Conservation (phyloP, 2,113 vertebrate genomes). For the Aphelocoma coerulescens region DNA sequence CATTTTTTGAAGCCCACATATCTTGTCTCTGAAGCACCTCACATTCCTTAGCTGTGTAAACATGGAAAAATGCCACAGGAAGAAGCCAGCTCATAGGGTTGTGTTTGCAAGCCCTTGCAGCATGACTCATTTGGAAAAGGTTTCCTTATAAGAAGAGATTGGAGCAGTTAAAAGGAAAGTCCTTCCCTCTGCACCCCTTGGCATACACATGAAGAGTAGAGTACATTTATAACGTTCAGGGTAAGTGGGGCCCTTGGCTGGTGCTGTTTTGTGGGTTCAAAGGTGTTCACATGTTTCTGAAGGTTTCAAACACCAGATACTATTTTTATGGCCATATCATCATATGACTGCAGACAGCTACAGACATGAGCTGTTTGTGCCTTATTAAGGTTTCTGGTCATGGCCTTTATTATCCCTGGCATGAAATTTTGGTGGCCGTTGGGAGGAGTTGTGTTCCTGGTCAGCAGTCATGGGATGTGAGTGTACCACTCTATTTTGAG, state of each 20-base stretch:
- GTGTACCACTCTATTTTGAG: neutral
- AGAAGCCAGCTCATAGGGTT: neutral
- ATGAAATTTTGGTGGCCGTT: neutral
- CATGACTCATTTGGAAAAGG: constrained; percentile 12
- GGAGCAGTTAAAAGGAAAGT: constrained; percentile 5
- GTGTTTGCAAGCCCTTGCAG: neutral
- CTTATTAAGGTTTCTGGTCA: neutral
- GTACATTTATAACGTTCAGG: neutral
- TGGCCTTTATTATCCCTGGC: neutral
- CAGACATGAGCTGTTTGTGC: neutral
- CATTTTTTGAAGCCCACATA: neutral
- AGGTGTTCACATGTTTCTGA: neutral
- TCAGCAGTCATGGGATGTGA: neutral
- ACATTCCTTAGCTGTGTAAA: neutral
- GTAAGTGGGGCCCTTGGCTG: neutral
- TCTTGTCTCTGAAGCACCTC: neutral
- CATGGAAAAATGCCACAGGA: constrained; percentile 18
- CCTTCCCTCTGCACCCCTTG: neutral
- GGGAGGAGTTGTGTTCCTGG: neutral
- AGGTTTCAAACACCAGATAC: neutral
- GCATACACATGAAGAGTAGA: neutral
- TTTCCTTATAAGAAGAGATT: constrained; percentile 34
- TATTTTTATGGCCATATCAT: neutral
- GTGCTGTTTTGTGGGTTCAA: neutral
- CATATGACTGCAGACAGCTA: neutral